Percentiles rank a stretch among this genome's conserved stretches.
Conservation (phyloP, 2,113 vertebrate species). For the Motacilla tschutschensis region DNA sequence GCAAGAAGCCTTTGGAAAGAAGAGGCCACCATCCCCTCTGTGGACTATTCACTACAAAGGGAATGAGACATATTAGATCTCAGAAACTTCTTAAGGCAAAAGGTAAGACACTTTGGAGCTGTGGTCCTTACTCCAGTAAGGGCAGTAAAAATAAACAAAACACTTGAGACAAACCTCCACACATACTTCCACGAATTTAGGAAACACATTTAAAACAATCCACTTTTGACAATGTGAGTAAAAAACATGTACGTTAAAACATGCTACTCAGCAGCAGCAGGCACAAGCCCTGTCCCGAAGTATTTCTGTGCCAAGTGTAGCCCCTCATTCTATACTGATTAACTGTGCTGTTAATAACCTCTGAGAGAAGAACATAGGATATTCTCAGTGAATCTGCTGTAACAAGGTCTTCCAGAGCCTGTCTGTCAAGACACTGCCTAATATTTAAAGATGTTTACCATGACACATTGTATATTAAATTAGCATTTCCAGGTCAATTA, state of each 20-base stretch:
- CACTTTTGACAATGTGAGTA: not conserved
- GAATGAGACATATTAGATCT: not conserved
- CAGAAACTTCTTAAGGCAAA: not conserved
- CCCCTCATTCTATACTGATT: not conserved
- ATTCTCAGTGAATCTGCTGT: not conserved
- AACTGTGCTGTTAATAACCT: not conserved
- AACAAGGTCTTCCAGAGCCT: not conserved
- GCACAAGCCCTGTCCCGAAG: not conserved
- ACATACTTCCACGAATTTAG: not conserved
- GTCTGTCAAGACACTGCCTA: not conserved
- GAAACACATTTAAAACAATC: not conserved
- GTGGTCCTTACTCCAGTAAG: not conserved
- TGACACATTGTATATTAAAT: not conserved
- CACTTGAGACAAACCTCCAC: not conserved
- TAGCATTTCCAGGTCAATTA: not conserved
- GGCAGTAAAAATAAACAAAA: not conserved
- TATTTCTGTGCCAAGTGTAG: not conserved
- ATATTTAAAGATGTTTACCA: not conserved
- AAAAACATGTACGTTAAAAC: not conserved
- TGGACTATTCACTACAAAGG: not conserved
- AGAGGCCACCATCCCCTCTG: not conserved
- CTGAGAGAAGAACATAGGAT: not conserved
- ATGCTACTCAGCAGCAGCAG: not conserved
- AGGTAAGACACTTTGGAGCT: not conserved
- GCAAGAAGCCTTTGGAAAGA: not conserved